A percentile compares a stretch with the other conserved stretches of the same genome.
phyloP scores from a whole-genome alignment of 2,888 invertebrate species.

The Agrochola circellaris region DNA sequence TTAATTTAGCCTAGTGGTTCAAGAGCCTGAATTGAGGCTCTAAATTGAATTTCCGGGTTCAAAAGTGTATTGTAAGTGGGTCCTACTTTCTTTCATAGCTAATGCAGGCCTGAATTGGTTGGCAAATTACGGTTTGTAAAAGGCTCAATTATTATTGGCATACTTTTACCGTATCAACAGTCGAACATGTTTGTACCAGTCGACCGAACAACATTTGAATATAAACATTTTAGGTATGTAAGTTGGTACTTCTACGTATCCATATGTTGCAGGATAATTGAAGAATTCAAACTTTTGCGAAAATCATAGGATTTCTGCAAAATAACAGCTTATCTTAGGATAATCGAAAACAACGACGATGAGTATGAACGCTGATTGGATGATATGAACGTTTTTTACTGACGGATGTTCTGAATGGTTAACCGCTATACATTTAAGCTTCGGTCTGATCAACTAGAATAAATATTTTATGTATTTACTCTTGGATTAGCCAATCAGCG shows the following conservation, averaged over 20 bases:
- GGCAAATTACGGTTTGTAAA: conserved; percentile 22
- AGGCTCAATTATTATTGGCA: conserved; percentile 31
- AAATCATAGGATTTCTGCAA: neutral
- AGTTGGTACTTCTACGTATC: neutral
- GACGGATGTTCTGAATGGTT: neutral
- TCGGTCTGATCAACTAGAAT: no score
- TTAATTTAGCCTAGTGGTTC: neutral
- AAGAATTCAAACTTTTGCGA: neutral
- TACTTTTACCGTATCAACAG: conserved; percentile 31
- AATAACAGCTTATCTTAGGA: neutral
- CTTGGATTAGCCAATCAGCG: neutral
- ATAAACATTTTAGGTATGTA: neutral
- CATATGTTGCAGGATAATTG: neutral
- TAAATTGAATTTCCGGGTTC: conserved; percentile 5
- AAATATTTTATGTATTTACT: neutral
- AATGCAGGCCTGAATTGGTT: conserved; percentile 24
- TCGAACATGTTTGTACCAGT: conserved; percentile 1
- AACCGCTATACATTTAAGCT: neutral
- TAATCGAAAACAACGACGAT: neutral
- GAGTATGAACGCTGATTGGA: neutral
- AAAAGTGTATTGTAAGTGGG: conserved; percentile 17
- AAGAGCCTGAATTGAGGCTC: neutral
- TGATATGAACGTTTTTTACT: neutral
- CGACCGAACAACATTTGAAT: neutral
- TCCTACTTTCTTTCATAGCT: conserved; percentile 3